Evolutionary conservation across 2,797 vertebrate species (phyloP).

Genomic region (Premnoplex brunnescens): DNA sequence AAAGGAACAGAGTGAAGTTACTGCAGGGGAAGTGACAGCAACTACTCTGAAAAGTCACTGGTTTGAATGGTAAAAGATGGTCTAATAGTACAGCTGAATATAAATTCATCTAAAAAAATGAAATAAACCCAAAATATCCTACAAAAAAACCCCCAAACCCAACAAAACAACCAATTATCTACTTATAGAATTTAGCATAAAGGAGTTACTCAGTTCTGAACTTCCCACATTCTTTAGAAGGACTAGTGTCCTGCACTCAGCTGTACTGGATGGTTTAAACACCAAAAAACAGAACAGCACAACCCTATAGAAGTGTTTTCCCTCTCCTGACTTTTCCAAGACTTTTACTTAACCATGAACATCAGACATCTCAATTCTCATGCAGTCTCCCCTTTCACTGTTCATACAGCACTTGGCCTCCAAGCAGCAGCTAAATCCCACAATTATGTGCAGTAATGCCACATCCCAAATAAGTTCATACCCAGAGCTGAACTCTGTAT

Average conservation of each 20-base stretch:
- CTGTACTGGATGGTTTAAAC: neutral
- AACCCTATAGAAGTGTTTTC: neutral
- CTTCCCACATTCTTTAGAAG: neutral
- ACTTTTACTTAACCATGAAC: neutral
- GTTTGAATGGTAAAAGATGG: neutral
- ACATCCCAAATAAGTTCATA: neutral
- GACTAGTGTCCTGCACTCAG: neutral
- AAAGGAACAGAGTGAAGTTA: neutral
- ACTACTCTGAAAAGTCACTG: neutral
- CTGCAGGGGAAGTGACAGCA: neutral
- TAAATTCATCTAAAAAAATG: neutral
- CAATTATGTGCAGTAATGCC: neutral
- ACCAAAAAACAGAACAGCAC: neutral
- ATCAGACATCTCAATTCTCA: neutral
- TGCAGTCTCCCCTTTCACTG: neutral
- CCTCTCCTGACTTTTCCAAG: neutral
- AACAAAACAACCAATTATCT: neutral
- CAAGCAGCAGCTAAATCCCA: neutral
- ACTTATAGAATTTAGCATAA: neutral
- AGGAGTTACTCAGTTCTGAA: neutral
- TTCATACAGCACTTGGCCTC: neutral
- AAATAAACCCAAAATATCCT: neutral
- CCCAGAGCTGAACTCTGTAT: rapidly evolving
- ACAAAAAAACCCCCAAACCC: neutral
- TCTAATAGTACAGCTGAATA: neutral